These are phyloP conservation scores for Cirrhinus molitorella DNA, from an alignment of 2,797 vertebrate genomes.

Conservation along the genomic window DNA sequence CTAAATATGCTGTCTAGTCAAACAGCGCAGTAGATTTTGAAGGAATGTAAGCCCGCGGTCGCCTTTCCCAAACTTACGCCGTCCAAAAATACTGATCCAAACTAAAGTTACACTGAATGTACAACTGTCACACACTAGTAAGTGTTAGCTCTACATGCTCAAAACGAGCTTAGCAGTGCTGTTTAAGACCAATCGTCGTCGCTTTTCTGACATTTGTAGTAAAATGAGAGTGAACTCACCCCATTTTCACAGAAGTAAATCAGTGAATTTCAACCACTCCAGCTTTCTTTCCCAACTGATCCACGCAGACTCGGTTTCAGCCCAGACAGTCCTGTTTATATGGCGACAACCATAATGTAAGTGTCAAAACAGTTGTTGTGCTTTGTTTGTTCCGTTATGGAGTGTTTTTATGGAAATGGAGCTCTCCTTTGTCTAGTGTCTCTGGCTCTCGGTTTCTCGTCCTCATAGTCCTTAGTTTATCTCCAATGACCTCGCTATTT, in stretches of 20 bases:
- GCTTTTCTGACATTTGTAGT: not conserved
- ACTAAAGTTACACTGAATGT: constrained; percentile 9
- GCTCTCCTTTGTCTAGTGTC: constrained; percentile 39
- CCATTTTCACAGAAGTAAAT: constrained; percentile 50
- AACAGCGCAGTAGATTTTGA: not conserved
- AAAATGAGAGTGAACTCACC: constrained; percentile 51
- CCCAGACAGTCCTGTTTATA: not conserved
- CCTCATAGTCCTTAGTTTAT: constrained; percentile 39
- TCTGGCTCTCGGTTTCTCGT: constrained; percentile 18
- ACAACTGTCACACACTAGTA: not conserved
- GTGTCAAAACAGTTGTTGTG: constrained; percentile 24
- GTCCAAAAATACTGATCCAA: constrained; percentile 6
- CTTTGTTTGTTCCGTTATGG: constrained; percentile 41
- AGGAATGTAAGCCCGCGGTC: not conserved
- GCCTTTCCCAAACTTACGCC: constrained; percentile 20
- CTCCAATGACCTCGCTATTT: not conserved
- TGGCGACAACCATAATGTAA: not conserved
- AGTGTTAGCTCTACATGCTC: not conserved
- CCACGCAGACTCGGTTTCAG: not conserved
- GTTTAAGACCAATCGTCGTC: not conserved
- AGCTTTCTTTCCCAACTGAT: constrained; percentile 1
- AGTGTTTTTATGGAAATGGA: constrained; percentile 16
- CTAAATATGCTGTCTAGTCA: not conserved
- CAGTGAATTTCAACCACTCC: constrained; percentile 5
- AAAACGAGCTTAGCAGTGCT: not conserved